Evolutionary conservation across 2,888 invertebrate species (phyloP), one percentile per base, ranked within the genome.

Genomic region (Anthoptus insignis): DNA sequence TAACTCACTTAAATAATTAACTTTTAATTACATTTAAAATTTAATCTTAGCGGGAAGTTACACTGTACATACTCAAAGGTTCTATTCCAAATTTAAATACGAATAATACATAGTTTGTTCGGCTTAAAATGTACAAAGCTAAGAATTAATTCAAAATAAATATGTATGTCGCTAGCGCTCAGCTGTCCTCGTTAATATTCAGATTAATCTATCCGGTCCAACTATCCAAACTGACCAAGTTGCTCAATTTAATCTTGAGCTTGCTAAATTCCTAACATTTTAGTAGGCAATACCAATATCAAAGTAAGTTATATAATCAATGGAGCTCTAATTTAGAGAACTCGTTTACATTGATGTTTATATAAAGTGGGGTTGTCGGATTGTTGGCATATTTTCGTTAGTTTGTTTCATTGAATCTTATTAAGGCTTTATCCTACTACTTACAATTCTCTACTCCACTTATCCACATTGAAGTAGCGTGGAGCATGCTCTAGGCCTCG

Each of bases 151-250:
- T 45, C 39, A 29, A 47, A 42, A 65, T 69, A 68, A 69, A 67
- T 67, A 69, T 69, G 60, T 57, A 65, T 63, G 54, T 49, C 52
- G 47, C 49, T 21, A 59, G 65, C 50, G 50, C 21, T 56, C 50
- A 42, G 63, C 45, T 27, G 69, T 65, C 60, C 64, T 64, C 58
- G 50, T 66, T 64, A 66, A 59, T 61, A 66, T 64, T 66, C 57
- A 71, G 64, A 66, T 69, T 64, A 66, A 73, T 67, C 65, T 57
- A 57, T 49, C 64, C 59, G 32, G 57, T 58, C 39, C 49, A 57
- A 53, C 58, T 54, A 64, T 57, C 42, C 49, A 57, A 54, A 22
- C 47, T 39, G n/a, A 34, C 22, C 21, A 19, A 32, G 50, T 64
- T 64, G 58, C 52, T 52, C 58, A 58, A 64, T 42, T 58, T 64